These are phyloP conservation scores for Amblyteles armatorius DNA, from an alignment of 2,888 invertebrate species.

Conservation along the genomic window DNA sequence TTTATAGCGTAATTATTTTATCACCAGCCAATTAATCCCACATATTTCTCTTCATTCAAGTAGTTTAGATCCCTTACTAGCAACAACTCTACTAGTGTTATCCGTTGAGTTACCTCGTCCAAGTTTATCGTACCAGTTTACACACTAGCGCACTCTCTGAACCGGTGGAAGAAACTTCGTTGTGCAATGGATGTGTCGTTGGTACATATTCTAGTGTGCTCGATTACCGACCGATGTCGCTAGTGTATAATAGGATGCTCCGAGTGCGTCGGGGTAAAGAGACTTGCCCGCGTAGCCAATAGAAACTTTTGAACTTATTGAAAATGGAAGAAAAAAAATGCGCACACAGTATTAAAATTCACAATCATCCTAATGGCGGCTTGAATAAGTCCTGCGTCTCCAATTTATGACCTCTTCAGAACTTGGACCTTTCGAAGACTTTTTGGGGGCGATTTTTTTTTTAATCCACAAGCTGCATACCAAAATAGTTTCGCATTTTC, in stretches of 20 bases:
- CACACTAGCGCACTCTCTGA: conserved; percentile 39
- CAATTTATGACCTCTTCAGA: background rate
- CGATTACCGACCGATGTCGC: conserved; percentile 21
- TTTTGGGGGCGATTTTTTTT: background rate
- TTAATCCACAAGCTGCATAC: background rate
- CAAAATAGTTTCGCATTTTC: background rate
- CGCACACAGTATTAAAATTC: background rate
- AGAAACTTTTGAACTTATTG: background rate
- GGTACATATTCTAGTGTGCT: conserved; percentile 14
- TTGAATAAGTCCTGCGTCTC: background rate
- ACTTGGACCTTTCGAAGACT: background rate
- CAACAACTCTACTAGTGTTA: conserved; percentile 5
- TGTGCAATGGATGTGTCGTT: conserved; percentile 5
- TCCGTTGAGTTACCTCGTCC: conserved; percentile 18
- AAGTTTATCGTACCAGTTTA: background rate
- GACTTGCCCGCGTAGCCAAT: background rate
- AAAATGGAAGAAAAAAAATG: background rate
- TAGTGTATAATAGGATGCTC: conserved; percentile 1
- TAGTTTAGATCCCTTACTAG: no score
- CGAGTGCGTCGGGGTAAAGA: background rate
- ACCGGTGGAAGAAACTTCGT: background rate
- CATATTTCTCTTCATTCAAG: no score
- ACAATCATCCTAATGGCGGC: background rate
- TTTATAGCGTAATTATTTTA: no score
- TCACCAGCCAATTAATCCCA: no score